Conservation (phyloP, 2,888 invertebrate genomes). For the Microplitis deprimator region DNA sequence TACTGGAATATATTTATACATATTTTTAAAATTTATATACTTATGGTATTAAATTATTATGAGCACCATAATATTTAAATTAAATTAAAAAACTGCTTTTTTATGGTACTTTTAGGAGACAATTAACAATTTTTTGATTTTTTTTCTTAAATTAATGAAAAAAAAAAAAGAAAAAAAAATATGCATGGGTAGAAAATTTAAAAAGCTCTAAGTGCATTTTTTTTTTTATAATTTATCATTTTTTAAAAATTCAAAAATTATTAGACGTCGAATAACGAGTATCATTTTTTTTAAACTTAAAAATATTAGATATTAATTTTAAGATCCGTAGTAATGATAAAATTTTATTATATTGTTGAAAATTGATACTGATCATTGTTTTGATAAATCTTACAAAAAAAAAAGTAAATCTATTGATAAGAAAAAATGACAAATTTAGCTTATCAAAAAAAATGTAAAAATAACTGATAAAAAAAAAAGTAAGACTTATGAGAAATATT, state of each 20-base stretch:
- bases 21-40: not conserved
- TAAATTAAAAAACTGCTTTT: not conserved
- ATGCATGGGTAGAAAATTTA: too few relatives aligned
- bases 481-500: not conserved
- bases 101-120: too few relatives aligned
- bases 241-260: too few relatives aligned
- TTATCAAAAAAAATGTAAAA: not conserved
- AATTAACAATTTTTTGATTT: too few relatives aligned
- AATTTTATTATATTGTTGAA: not conserved
- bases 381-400: not conserved
- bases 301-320: too few relatives aligned
- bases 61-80: constrained; percentile 2
- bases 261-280: too few relatives aligned
- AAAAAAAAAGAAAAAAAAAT: too few relatives aligned
- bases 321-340: too few relatives aligned
- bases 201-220: too few relatives aligned
- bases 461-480: not conserved
- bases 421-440: not conserved
- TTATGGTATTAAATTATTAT: constrained; percentile 8
- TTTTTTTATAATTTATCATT: too few relatives aligned
- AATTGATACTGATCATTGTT: not conserved
- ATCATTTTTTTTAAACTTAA: too few relatives aligned
- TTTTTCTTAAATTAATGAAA: too few relatives aligned
- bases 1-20: not conserved
- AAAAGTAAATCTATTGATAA: not conserved